These are phyloP conservation scores for Hemichromis elongatus DNA, from an alignment of 2,113 vertebrate species.

Conservation along the genomic window DNA sequence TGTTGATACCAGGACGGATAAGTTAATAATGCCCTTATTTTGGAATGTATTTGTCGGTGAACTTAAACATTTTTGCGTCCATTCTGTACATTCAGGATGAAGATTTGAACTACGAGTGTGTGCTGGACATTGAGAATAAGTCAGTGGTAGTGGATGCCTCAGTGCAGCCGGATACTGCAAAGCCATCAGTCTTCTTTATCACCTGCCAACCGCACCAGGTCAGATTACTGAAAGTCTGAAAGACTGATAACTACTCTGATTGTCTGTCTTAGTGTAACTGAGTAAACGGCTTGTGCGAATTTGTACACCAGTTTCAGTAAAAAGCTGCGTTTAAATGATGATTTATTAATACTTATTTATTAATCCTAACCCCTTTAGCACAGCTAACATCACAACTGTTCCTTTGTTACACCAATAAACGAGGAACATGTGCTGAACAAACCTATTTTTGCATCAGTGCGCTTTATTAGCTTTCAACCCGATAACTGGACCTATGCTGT, in stretches of 20 bases:
- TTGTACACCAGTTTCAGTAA: not conserved
- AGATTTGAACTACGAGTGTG: conserved; percentile 83
- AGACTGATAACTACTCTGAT: not conserved
- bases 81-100: conserved; percentile 74
- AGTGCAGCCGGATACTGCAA: conserved; percentile 73
- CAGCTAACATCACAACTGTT: not conserved
- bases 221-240: not conserved
- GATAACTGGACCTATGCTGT: not conserved
- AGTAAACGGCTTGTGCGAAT: not conserved
- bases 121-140: conserved; percentile 81
- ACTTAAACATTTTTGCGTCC: not conserved
- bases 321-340: not conserved
- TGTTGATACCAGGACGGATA: not conserved
- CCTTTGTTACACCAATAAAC: not conserved
- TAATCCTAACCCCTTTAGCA: not conserved
- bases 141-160: conserved; percentile 81
- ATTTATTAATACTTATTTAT: not conserved
- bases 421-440: not conserved
- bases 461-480: not conserved
- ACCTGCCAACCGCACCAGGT: conserved; percentile 77
- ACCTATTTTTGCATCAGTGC: not conserved
- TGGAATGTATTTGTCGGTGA: not conserved
- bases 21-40: not conserved
- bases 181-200: conserved; percentile 77
- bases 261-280: not conserved